Percentiles rank a stretch among this genome's conserved stretches.
Conservation (phyloP, 2,797 vertebrate species). For the Acestrorhynchus altus region DNA sequence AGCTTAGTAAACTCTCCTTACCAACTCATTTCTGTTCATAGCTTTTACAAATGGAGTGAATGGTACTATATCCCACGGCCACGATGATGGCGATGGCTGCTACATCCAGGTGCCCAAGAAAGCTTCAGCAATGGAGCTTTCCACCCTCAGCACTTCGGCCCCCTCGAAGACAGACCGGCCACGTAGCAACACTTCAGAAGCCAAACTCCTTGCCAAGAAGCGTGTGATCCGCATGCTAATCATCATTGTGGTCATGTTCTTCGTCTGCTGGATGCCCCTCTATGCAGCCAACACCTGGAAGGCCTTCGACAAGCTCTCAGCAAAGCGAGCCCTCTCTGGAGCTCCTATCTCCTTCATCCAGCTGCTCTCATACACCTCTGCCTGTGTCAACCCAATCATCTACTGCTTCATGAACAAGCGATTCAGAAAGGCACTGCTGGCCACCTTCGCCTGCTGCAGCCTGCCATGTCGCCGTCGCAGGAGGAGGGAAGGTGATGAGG, state of each 20-base stretch:
- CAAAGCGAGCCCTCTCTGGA: conserved; percentile 81
- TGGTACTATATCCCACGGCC: not conserved
- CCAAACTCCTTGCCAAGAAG: conserved; percentile 90
- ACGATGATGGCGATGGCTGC: conserved; percentile 87
- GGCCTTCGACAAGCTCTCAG: conserved; percentile 81
- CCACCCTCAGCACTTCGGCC: conserved; percentile 69
- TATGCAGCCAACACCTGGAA: conserved; percentile 92
- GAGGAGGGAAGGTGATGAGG: conserved; percentile 66
- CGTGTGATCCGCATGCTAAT: conserved; percentile 93
- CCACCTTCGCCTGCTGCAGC: conserved; percentile 81
- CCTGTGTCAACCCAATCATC: conserved; percentile 91
- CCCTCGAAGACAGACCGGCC: conserved; percentile 69
- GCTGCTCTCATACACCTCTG: conserved; percentile 87
- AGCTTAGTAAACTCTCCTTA: not conserved
- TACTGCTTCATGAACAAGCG: conserved; percentile 98
- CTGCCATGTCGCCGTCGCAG: conserved; percentile 42
- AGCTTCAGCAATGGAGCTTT: conserved; percentile 80
- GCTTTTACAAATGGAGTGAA: conserved; percentile 70
- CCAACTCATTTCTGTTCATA: conserved; percentile 52
- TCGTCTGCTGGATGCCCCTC: conserved; percentile 94
- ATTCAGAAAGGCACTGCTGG: conserved; percentile 87
- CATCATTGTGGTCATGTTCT: conserved; percentile 92
- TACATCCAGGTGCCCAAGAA: conserved; percentile 86
- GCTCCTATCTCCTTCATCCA: conserved; percentile 96
- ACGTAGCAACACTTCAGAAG: conserved; percentile 82